A percentile compares a stretch with the other conserved stretches of the same genome.
Evolutionary conservation across 2,888 invertebrate species (phyloP).

Genomic region (Cataglyphis cursor): DNA sequence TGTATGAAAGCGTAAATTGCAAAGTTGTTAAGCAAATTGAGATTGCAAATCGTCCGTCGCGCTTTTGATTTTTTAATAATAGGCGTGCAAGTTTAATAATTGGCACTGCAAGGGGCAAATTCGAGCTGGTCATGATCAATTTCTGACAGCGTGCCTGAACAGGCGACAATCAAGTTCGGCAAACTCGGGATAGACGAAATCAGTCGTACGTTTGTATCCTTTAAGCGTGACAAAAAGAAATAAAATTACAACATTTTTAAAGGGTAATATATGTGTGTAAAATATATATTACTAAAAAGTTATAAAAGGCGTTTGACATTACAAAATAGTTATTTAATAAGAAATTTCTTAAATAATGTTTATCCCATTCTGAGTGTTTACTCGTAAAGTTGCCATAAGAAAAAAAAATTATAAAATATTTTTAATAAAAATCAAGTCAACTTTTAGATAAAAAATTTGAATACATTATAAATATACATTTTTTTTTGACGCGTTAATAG

Average conservation of each 20-base stretch:
- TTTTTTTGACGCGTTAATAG: neutral
- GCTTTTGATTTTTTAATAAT: conserved; percentile 35
- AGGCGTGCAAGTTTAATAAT: too few relatives aligned
- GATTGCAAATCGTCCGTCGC: neutral
- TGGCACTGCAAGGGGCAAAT: conserved; percentile 48
- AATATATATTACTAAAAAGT: neutral
- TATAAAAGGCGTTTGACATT: neutral
- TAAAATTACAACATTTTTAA: neutral
- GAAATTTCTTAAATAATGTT: neutral
- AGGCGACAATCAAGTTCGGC: conserved; percentile 49
- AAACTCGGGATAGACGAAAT: conserved; percentile 46
- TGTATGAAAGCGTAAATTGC: neutral
- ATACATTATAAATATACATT: neutral
- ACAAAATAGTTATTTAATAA: conserved; percentile 1
- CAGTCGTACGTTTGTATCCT: conserved; percentile 30
- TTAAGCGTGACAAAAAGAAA: neutral
- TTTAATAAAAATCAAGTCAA: neutral
- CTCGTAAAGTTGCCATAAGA: neutral
- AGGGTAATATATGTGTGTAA: neutral
- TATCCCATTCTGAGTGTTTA: neutral
- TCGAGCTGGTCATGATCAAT: conserved; percentile 30
- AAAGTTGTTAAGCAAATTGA: conserved; percentile 39
- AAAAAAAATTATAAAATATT: neutral
- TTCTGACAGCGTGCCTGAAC: conserved; percentile 21
- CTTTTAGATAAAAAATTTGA: neutral